Conservation (phyloP, 30 jellyfish, hydroid and myxozoan genomes). For the Cassiopea andromeda region DNA sequence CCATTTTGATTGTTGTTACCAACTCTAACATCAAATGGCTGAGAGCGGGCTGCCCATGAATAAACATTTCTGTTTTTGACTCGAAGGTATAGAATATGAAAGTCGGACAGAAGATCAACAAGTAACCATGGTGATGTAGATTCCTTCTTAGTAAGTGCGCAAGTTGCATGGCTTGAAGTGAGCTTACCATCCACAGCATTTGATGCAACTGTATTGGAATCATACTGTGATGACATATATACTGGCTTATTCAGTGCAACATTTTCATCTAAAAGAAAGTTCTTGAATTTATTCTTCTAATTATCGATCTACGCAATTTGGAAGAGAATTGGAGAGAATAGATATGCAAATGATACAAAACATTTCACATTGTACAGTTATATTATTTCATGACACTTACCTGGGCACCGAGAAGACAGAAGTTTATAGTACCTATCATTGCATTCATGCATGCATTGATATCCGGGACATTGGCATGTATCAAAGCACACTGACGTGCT, state of each 20-base stretch:
- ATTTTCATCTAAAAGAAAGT: not conserved
- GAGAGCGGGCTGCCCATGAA: not conserved
- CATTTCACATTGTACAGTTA: too few relatives aligned
- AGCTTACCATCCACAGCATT: conserved; percentile 12
- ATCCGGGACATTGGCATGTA: too few relatives aligned
- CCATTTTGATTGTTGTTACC: not conserved
- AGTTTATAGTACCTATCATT: too few relatives aligned
- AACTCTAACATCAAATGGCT: conserved; percentile 5
- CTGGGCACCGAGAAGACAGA: too few relatives aligned
- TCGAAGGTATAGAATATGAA: not conserved
- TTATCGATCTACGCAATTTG: too few relatives aligned
- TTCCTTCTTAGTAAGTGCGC: not conserved
- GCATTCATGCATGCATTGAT: too few relatives aligned
- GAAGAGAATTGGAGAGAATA: too few relatives aligned
- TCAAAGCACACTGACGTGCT: too few relatives aligned
- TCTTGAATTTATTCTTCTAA: too few relatives aligned
- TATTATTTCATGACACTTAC: too few relatives aligned
- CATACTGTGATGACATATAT: not conserved
- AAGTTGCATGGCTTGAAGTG: not conserved
- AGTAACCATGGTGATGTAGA: conserved; percentile 14
- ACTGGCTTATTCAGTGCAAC: not conserved
- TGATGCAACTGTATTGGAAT: not conserved
- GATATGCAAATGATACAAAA: too few relatives aligned
- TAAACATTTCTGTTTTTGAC: not conserved
- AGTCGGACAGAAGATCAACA: not conserved